Evolutionary conservation across 2,888 invertebrate genomes (phyloP), one percentile per base, ranked within the genome.

Genomic region (Malthinus seriepunctatus): DNA sequence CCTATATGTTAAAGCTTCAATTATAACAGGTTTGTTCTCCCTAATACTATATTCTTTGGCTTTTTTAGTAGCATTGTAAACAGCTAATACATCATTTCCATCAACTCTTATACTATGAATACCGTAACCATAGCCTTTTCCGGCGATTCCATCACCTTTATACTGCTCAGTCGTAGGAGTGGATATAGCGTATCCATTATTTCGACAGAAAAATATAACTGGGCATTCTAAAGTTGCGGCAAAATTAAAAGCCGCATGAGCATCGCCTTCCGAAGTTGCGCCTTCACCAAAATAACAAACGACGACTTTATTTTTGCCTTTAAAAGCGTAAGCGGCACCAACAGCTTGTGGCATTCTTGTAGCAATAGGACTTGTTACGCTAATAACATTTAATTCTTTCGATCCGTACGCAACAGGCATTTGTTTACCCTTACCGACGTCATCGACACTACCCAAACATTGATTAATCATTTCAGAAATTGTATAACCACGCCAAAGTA

Each of bases 321-420:
- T 99, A 65, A 90, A 84, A 0, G 95, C 95, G 78, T 97, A 99
- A 0, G 98, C 98, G 0, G 97, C 90, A 0, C 98, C 99, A 0
- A 91, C 95, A 12, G 96, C 95, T 84, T 99, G 99, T 0, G 98
- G 97, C 84, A 99, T 88, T 81, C 99, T 99, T 0, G 98, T 99
- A 0, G 67, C 60, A 51, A 99, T 80, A 0, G 99, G 95, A 69
- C 98, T 98, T 1, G 97, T 97, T 67, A 99, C 90, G 0, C 98
- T 98, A 1, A 95, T 88, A 78, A 97, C 93, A 79, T 95, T 91
- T 7, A 88, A 82, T 34, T 89, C 86, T 69, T 84, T 89, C 33
- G 88, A 89, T 0, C 98, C 99, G 76, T 97, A 99, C 76, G 99
- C 99, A 0, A 98, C 92, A 0, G 98, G 98, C 98, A 99, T 99